These are phyloP conservation scores for Corythoichthys intestinalis DNA, from an alignment of 2,113 vertebrate species.

Conservation along the genomic window DNA sequence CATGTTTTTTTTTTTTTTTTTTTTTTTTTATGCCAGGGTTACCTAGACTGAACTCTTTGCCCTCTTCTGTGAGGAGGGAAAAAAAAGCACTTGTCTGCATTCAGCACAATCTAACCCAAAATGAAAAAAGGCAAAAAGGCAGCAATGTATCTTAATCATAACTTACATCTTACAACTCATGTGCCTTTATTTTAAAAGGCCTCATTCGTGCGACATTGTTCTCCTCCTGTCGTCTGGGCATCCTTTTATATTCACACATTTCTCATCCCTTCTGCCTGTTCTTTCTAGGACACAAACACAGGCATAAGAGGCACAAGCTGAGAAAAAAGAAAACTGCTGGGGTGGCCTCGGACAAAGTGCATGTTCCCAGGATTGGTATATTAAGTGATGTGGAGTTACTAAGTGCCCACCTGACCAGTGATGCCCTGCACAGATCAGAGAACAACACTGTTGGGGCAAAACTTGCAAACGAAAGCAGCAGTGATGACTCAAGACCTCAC, in stretches of 20 bases:
- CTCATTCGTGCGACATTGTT: constrained; percentile 16
- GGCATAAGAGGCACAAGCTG: constrained; percentile 71
- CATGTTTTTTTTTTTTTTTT: constrained; percentile 38
- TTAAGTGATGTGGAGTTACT: constrained; percentile 75
- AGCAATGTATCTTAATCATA: constrained; percentile 21
- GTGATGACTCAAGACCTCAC: constrained; percentile 76
- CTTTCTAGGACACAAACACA: constrained; percentile 77
- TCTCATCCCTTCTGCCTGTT: constrained; percentile 25
- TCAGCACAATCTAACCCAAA: constrained; percentile 46
- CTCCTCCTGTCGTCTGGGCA: constrained; percentile 11
- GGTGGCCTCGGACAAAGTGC: constrained; percentile 26
- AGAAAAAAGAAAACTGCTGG: constrained; percentile 43
- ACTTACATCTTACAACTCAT: constrained; percentile 7
- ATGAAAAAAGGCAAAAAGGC: constrained; percentile 42
- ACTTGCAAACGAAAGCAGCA: constrained; percentile 66
- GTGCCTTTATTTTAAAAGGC: constrained; percentile 17
- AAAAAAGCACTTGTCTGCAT: constrained; percentile 33
- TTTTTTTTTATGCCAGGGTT: constrained; percentile 57
- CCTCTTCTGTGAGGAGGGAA: constrained; percentile 37
- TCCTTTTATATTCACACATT: constrained; percentile 35
- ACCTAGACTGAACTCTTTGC: constrained; percentile 67
- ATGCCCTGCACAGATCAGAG: constrained; percentile 56
- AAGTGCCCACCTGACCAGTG: constrained; percentile 64
- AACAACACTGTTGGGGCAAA: constrained; percentile 28
- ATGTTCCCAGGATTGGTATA: constrained; percentile 45